A percentile compares a stretch with the other conserved stretches of the same genome.
phyloP scores from a whole-genome alignment of 2,113 vertebrate species.

The Mionectes macconnelli region DNA sequence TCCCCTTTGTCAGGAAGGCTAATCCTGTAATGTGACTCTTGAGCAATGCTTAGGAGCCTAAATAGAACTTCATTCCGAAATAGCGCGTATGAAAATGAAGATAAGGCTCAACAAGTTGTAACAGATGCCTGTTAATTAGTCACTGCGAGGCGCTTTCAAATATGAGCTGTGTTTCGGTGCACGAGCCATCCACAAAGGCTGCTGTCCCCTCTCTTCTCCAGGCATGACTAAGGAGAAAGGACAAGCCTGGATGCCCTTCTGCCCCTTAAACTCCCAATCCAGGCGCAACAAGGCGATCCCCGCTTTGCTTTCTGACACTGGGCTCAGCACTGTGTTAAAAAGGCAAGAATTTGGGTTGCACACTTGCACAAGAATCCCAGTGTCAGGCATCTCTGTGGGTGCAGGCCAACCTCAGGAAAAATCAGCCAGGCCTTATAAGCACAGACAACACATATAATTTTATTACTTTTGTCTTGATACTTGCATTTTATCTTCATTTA shows the following conservation, averaged over 20 bases:
- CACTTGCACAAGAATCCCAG: neutral
- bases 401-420: neutral
- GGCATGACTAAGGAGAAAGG: neutral
- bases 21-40: conserved; percentile 66
- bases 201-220: neutral
- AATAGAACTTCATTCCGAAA: conserved; percentile 69
- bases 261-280: neutral
- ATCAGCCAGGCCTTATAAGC: neutral
- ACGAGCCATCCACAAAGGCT: neutral
- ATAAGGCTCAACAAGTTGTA: conserved; percentile 69
- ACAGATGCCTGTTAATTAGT: conserved; percentile 68
- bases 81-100: conserved; percentile 56
- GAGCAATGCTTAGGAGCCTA: conserved; percentile 45
- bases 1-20: conserved; percentile 47
- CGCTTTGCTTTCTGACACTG: neutral
- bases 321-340: neutral
- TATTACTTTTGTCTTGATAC: conserved; percentile 16
- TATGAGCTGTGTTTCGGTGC: neutral
- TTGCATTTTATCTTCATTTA: conserved; percentile 37
- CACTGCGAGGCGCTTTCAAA: conserved; percentile 27
- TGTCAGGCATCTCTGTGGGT: neutral
- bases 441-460: neutral
- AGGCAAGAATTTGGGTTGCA: neutral
- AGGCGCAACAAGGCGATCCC: neutral
- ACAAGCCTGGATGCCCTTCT: neutral